Base-by-base conservation (phyloP, 2,888 invertebrate species). In the Leucophenga montana region DNA sequence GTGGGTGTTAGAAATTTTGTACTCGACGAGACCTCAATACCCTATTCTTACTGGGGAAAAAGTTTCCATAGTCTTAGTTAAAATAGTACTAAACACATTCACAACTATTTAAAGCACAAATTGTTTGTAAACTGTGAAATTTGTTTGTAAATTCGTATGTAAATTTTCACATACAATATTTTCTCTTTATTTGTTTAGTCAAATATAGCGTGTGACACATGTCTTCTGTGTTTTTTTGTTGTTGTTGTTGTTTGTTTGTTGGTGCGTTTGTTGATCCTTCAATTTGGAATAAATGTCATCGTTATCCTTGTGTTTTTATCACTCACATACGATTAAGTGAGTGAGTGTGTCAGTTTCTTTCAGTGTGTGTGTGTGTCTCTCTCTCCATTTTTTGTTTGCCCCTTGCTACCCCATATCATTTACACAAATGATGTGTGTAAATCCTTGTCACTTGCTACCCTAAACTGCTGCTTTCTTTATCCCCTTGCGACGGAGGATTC, bases 101-200 rank as follows among this genome's bases (percentile, higher is more conserved):
- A 67, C 50, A 66, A 68, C 53, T 67, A 66, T 66, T 71, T 56
- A 75, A 53, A 31, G 64, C 73, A 73, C 68, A 57, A 20, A 22
- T 72, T 71, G 73, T 69, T 48, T 46, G 39, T 27, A 70, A 71
- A 66, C 77, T 75, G 67, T 39, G 64, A 56, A 69, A 68, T 73
- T 44, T 73, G 73, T 77, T 75, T 79, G 84, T 79, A 79, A 78
- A 84, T 82, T 82, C 84, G 71, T 82, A 84, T 82, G 82, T 79
- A 82, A 84, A 82, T 84, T 83, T 77, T 53, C 33, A 56, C 46
- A 53, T 64, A 57, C 27, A 27, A 39, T 39, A 39, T 39, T 39
- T 39, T 39, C 39, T 39, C 11, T 1, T 5, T 8, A n/a, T 11
- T 39, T 39, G 3, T 39, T 11, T 39, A 39, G 3, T 27, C 39